Evolutionary conservation across 2,888 invertebrate genomes (phyloP).

Genomic region (Parelbella ahira): DNA sequence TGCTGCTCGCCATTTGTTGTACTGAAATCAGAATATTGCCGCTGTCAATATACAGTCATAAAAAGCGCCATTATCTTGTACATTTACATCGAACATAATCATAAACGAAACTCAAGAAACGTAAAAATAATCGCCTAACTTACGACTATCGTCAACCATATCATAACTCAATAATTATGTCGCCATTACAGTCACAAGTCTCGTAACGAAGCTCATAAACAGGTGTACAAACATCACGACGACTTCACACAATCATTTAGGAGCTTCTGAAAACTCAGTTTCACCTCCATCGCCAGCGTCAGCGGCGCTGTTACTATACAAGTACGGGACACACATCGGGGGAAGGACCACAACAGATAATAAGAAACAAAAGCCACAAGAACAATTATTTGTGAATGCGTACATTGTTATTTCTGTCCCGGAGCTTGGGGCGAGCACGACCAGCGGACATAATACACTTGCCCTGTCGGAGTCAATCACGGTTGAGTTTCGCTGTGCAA

Average conservation of each 20-base stretch:
- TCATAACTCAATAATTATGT: too few relatives aligned
- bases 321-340: not conserved
- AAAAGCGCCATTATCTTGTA: too few relatives aligned
- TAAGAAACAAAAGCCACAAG: conserved; percentile 4
- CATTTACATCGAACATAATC: conserved; percentile 1
- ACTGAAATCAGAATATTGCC: conserved; percentile 76
- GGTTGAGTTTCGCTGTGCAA: not conserved
- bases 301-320: too few relatives aligned
- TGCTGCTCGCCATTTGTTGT: conserved; percentile 86
- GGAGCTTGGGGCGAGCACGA: conserved; percentile 1
- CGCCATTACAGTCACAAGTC: too few relatives aligned
- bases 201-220: too few relatives aligned
- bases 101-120: conserved; percentile 2
- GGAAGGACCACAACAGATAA: not conserved
- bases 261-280: too few relatives aligned
- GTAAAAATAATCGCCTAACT: conserved; percentile 1
- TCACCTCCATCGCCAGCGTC: too few relatives aligned
- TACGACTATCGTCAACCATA: too few relatives aligned
- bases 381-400: conserved; percentile 8
- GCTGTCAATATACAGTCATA: not conserved
- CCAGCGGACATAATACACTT: conserved; percentile 9
- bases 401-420: conserved; percentile 4
- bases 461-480: conserved; percentile 5
- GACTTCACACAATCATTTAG: too few relatives aligned
- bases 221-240: too few relatives aligned